phyloP scores from a whole-genome alignment of 2,113 vertebrate genomes.

The Gambusia holbrooki region DNA sequence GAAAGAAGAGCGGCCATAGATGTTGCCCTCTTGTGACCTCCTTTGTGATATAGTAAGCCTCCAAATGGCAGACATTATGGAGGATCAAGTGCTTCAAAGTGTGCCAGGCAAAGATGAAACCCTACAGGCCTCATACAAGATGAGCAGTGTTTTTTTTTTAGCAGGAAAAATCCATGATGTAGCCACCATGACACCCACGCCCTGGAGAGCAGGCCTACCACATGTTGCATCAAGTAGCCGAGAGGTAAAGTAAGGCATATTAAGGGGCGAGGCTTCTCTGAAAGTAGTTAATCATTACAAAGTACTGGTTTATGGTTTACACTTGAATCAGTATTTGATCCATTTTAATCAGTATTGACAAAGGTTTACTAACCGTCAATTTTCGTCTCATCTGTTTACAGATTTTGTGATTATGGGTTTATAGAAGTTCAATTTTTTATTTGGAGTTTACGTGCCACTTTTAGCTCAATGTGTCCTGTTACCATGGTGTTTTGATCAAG shows the following conservation, averaged over 20 bases:
- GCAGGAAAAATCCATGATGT: conserved; percentile 64
- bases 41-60: conserved; percentile 73
- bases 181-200: conserved; percentile 66
- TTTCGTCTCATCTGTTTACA: neutral
- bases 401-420: conserved; percentile 3
- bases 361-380: neutral
- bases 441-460: conserved; percentile 20
- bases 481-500: conserved; percentile 72
- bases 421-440: conserved; percentile 21
- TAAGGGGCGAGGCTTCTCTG: neutral
- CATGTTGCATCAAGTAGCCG: conserved; percentile 53
- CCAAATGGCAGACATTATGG: conserved; percentile 71
- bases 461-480: conserved; percentile 51
- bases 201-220: conserved; percentile 45
- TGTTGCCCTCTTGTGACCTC: conserved; percentile 73
- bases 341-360: neutral
- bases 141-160: conserved; percentile 54
- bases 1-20: conserved; percentile 54
- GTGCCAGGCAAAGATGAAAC: conserved; percentile 66
- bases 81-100: conserved; percentile 79
- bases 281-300: neutral
- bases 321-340: neutral
- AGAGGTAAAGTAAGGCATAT: conserved; percentile 9
- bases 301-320: neutral
- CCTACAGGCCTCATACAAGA: conserved; percentile 68